These are phyloP conservation scores for Nephila pilipes DNA, from an alignment of 1,140 invertebrate genomes.

Conservation along the genomic window DNA sequence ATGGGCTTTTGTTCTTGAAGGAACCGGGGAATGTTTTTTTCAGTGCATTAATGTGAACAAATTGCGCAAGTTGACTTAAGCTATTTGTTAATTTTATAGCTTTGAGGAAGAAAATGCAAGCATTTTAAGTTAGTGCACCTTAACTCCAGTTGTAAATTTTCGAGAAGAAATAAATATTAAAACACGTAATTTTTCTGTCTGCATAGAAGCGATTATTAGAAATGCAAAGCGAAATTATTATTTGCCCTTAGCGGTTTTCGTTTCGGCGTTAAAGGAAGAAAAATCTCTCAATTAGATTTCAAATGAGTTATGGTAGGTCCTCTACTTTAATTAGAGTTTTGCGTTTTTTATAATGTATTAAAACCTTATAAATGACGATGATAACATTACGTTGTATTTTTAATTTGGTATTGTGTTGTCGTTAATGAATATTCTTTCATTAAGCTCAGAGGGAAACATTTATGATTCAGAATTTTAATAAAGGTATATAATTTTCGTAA, in stretches of 20 bases:
- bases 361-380: not conserved
- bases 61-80: slow-evolving; percentile 45
- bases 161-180: slow-evolving; percentile 47
- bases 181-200: slow-evolving; percentile 51
- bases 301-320: not conserved
- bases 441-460: no score
- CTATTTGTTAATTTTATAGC: slow-evolving; percentile 74
- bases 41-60: slow-evolving; percentile 66
- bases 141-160: slow-evolving; percentile 51
- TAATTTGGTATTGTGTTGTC: no score
- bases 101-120: slow-evolving; percentile 39
- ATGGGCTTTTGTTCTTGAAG: slow-evolving; percentile 64
- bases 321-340: not conserved
- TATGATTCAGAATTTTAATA: no score
- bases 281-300: not conserved
- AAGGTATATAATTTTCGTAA: no score
- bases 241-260: not conserved
- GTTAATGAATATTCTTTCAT: no score
- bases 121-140: slow-evolving; percentile 3
- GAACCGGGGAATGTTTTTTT: slow-evolving; percentile 50
- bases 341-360: not conserved
- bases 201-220: slow-evolving; percentile 20
- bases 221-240: slow-evolving; percentile 32
- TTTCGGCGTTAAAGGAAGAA: not conserved
- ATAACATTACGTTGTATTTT: not conserved